phyloP scores from a whole-genome alignment of 2,888 invertebrate species.

The Tetranychus piercei region DNA sequence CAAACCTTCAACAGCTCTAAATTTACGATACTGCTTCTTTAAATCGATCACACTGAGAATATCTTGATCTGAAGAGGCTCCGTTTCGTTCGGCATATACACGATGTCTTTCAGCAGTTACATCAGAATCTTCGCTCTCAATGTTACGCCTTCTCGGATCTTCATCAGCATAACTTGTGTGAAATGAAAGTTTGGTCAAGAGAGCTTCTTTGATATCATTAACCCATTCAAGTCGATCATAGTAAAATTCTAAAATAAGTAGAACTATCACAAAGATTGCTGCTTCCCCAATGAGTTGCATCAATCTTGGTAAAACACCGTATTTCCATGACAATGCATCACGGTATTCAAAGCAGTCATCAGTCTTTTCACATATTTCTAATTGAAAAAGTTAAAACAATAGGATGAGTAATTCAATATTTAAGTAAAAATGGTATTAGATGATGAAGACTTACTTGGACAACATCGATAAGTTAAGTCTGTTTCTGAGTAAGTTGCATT shows the following conservation, averaged over 20 bases:
- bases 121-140: slow-evolving; percentile 9
- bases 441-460: background rate
- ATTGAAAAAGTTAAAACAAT: background rate
- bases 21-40: slow-evolving; percentile 22
- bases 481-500: background rate
- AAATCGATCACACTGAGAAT: slow-evolving; percentile 19
- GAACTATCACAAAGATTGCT: background rate
- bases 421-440: background rate
- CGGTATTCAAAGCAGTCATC: background rate
- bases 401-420: background rate
- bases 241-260: background rate
- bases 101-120: slow-evolving; percentile 2
- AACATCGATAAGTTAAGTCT: background rate
- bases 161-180: background rate
- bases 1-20: slow-evolving; percentile 26
- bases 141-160: background rate
- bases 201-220: background rate
- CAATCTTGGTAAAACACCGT: background rate
- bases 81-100: background rate
- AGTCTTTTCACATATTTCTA: background rate
- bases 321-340: background rate
- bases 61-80: background rate
- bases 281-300: background rate
- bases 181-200: background rate
- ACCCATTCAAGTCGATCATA: background rate